Conservation (phyloP, 2,797 vertebrate genomes). For the Avahi laniger region DNA sequence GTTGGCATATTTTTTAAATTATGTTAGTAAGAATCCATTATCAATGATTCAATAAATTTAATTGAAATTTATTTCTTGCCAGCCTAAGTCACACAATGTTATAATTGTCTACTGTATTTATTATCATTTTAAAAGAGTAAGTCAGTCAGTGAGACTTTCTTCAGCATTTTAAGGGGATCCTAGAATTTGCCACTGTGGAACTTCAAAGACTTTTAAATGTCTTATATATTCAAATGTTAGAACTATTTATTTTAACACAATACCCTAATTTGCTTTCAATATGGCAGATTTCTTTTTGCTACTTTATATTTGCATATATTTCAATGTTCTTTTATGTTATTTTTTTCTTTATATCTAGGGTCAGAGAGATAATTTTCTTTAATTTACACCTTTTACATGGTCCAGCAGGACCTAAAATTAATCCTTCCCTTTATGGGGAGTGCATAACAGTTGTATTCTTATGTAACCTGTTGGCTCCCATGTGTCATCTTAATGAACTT, state of each 20-base stretch:
- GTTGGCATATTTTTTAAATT: not conserved
- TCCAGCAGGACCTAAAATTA: constrained; percentile 72
- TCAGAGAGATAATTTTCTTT: constrained; percentile 48
- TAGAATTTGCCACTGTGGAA: not conserved
- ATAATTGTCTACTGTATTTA: not conserved
- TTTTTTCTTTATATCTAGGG: not conserved
- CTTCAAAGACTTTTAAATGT: not conserved
- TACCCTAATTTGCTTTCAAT: not conserved
- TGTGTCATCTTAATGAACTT: constrained; percentile 69
- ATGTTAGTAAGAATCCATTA: not conserved
- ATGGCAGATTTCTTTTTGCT: constrained; percentile 38
- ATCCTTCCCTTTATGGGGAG: constrained; percentile 54
- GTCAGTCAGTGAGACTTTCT: not conserved
- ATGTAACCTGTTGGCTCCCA: constrained; percentile 69
- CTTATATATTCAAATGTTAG: not conserved
- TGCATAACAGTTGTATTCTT: constrained; percentile 61
- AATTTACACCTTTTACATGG: constrained; percentile 69
- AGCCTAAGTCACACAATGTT: not conserved
- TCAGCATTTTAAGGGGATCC: not conserved
- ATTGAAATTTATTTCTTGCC: constrained; percentile 31
- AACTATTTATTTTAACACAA: constrained; percentile 13
- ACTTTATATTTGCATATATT: not conserved
- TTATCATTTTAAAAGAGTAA: not conserved
- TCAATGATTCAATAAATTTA: constrained; percentile 12
- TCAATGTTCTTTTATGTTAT: not conserved